These are phyloP conservation scores for Lithobates sylvaticus DNA, from an alignment of 2,797 vertebrate genomes.

Conservation along the genomic window DNA sequence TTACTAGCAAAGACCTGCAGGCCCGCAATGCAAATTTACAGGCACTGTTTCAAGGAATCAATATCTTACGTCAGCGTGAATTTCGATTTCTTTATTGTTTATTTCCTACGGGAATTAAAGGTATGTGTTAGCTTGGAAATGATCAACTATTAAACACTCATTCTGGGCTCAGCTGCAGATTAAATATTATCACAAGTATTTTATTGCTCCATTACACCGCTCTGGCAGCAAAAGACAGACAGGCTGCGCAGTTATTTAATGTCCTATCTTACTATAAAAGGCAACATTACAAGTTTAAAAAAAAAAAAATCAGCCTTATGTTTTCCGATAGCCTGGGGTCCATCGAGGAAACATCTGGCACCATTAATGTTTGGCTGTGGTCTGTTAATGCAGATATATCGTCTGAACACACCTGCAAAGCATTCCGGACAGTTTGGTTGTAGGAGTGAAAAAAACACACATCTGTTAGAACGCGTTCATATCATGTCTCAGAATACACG, in stretches of 20 bases:
- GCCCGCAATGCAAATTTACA: constrained; percentile 26
- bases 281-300: constrained; percentile 17
- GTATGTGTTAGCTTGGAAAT: constrained; percentile 35
- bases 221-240: constrained; percentile 51
- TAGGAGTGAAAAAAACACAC: not conserved
- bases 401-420: constrained; percentile 15
- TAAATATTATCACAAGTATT: constrained; percentile 61
- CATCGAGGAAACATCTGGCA: constrained; percentile 56
- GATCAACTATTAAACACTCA: constrained; percentile 56
- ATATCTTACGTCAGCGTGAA: constrained; percentile 28
- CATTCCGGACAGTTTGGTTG: constrained; percentile 17
- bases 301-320: constrained; percentile 28
- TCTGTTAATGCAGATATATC: constrained; percentile 42
- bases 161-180: constrained; percentile 51
- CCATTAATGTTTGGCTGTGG: constrained; percentile 39
- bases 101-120: constrained; percentile 44
- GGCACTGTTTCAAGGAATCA: constrained; percentile 21
- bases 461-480: constrained; percentile 12
- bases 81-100: constrained; percentile 51
- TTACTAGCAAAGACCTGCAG: constrained; percentile 30
- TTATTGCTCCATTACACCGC: constrained; percentile 60
- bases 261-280: constrained; percentile 43
- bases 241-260: constrained; percentile 55
- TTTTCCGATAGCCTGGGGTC: constrained; percentile 45
- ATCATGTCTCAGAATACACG: not conserved